These are phyloP conservation scores for Zaprionus vittiger DNA, from an alignment of 1,140 invertebrate genomes.

Conservation along the genomic window DNA sequence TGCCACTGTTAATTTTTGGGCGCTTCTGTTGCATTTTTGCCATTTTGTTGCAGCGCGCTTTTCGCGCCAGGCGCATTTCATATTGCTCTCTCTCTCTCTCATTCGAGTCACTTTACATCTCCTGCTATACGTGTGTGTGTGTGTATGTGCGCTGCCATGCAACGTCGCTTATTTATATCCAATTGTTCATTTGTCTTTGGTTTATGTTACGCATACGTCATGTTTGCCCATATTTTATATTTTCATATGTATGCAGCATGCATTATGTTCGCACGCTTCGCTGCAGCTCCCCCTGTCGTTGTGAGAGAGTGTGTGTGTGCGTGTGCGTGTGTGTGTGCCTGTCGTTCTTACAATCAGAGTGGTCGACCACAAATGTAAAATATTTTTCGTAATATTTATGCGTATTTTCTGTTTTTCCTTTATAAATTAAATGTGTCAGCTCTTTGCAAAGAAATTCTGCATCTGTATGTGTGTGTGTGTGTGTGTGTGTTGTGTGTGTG, in stretches of 20 bases:
- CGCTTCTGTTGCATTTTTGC: constrained; percentile 73
- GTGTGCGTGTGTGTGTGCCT: constrained; percentile 15
- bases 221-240: constrained; percentile 78
- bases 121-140: constrained; percentile 11
- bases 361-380: constrained; percentile 72
- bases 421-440: constrained; percentile 58
- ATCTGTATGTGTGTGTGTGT: not conserved
- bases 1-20: constrained; percentile 78
- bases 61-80: too few relatives aligned
- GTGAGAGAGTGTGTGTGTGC: not conserved
- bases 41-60: constrained; percentile 39
- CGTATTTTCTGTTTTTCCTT: constrained; percentile 61
- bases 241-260: constrained; percentile 36
- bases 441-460: constrained; percentile 29
- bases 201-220: constrained; percentile 82
- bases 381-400: constrained; percentile 77
- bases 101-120: constrained; percentile 49
- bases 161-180: constrained; percentile 78
- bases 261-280: constrained; percentile 34
- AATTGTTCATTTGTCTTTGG: constrained; percentile 83
- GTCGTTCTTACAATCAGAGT: constrained; percentile 43
- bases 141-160: constrained; percentile 35
- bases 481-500: not conserved
- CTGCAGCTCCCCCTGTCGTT: constrained; percentile 3
- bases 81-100: constrained; percentile 30